Conservation (phyloP, 64 coral and sea anemone genomes). For the Montipora efflorescens region DNA sequence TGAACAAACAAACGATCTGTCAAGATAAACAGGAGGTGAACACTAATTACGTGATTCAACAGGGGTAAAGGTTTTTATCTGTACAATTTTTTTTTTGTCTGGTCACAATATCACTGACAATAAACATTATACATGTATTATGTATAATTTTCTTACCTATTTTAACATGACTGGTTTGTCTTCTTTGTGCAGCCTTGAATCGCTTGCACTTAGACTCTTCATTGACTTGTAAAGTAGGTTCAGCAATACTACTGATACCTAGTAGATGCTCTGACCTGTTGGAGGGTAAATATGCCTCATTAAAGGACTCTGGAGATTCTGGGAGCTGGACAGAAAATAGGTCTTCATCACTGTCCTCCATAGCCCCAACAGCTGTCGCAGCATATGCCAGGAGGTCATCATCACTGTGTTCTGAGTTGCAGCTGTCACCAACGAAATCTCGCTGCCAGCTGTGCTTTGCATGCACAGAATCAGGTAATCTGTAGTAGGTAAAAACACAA, state of each 20-base stretch:
- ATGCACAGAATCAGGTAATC: neutral
- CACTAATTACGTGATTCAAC: too few relatives aligned
- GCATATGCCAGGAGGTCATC: constrained; percentile 81
- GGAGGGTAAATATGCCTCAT: neutral
- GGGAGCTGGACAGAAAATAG: constrained; percentile 53
- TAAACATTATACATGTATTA: too few relatives aligned
- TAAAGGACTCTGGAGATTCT: neutral
- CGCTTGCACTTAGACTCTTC: neutral
- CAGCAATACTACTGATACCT: neutral
- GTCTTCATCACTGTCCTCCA: constrained; percentile 83
- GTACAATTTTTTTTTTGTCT: too few relatives aligned
- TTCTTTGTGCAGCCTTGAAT: neutral
- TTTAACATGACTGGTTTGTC: neutral
- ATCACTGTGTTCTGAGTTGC: constrained; percentile 50
- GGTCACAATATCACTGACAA: too few relatives aligned
- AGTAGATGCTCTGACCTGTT: neutral
- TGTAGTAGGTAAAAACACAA: neutral
- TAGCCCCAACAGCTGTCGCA: constrained; percentile 39
- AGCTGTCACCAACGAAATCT: constrained; percentile 16
- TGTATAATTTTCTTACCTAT: too few relatives aligned
- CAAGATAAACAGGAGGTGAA: too few relatives aligned
- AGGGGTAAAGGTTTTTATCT: too few relatives aligned
- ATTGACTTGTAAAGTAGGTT: neutral
- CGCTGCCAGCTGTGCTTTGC: neutral
- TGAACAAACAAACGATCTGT: too few relatives aligned